Base-by-base conservation (phyloP, 1,140 invertebrate genomes). In the Temnothorax longispinosus region DNA sequence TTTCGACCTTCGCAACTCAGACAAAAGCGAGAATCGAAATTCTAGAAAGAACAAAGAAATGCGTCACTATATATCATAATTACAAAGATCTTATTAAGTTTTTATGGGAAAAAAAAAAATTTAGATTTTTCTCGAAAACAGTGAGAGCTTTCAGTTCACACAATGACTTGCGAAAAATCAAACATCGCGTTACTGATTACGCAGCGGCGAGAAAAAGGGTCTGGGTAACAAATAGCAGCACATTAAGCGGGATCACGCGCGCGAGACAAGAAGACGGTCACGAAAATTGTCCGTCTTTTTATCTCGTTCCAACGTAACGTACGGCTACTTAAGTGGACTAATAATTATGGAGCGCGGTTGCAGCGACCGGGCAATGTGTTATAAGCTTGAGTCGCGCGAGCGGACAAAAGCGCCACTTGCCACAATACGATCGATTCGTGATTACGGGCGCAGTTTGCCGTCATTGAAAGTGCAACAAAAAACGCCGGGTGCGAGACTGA, bases 241-340 rank as follows among this genome's bases (percentile, higher is more conserved):
- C 52, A 82, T 75, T 60, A 75, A 62, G 56, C 54, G 69, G n/a
- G 41, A 74, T 82, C 41, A 50, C 38, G 56, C 21, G 54, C 64
- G 41, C 64, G 41, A 47, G 38, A 60, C 56, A 75, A 75, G 71
- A 86, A 76, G 76, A 44, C n/a, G 52, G 54, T 60, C 50, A 62
- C 58, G 88, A 90, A 89, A 89, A 86, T 89, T 54, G 62, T 60
- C 71, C 47, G 77, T 6, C 74, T 81, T 89, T 89, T 84, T 62
- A n/a, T 27, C 21, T 3, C 21, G 7, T 38, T 44, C 44, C 32
- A 35, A 69, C 41, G 64, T 86, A 89, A 78, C 58, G 60, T 67
- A 32, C 38, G 69, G 64, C 60, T 67, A 82, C 50, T 84, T 89
- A 60, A 88, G 41, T 27, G 67, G 78, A 52, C 81, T 50, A 27